Evolutionary conservation across 2,797 vertebrate species (phyloP).

Genomic region (Rhinoraja longicauda): DNA sequence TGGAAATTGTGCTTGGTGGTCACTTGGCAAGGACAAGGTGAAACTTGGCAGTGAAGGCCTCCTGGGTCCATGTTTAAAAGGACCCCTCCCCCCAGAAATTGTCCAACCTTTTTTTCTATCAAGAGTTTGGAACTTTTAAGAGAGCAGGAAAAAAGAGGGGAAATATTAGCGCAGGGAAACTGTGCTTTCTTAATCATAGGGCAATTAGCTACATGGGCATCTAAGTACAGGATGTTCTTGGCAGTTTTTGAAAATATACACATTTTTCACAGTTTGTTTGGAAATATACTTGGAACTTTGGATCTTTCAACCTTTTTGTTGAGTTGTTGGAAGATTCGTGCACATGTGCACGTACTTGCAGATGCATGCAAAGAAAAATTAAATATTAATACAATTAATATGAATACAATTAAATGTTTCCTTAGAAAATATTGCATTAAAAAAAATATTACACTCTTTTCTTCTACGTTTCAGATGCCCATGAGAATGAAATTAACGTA

Average conservation of each 20-base stretch:
- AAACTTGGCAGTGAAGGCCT: neutral
- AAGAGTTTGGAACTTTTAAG: neutral
- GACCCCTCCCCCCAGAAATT: neutral
- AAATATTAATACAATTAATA: neutral
- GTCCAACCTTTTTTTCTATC: neutral
- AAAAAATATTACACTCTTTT: neutral
- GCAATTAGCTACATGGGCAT: neutral
- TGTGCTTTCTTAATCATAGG: neutral
- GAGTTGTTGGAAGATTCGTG: neutral
- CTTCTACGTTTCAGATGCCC: slow-evolving; percentile 12
- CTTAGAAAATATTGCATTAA: neutral
- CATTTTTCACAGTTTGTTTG: slow-evolving; percentile 4
- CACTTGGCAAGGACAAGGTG: neutral
- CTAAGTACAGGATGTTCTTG: neutral
- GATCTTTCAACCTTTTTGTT: neutral
- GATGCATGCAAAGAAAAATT: neutral
- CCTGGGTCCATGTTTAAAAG: neutral
- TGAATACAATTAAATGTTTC: neutral
- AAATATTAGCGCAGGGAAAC: neutral
- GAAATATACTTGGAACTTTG: neutral
- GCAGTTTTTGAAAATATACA: slow-evolving; percentile 5
- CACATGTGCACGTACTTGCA: neutral
- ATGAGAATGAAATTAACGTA: neutral
- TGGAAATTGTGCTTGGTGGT: neutral
- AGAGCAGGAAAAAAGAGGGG: neutral